Percentiles rank a stretch among this genome's conserved stretches.
Conservation (phyloP, 2,113 vertebrate species). For the Gallinago jamesoni region DNA sequence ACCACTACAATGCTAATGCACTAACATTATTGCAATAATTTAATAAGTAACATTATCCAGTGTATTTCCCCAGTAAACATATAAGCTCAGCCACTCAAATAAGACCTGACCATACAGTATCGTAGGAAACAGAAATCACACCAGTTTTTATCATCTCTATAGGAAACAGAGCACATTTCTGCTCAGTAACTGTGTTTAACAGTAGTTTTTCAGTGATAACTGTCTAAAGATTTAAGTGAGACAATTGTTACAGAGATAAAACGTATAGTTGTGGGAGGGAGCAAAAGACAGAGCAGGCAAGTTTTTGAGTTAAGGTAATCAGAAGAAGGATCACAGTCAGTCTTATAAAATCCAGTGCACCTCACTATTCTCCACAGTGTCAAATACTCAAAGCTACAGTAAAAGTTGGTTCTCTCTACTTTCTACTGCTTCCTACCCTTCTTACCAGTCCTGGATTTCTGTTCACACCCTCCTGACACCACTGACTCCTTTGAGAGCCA, state of each 20-base stretch:
- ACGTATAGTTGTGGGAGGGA: not conserved
- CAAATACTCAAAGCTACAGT: not conserved
- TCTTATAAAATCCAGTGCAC: not conserved
- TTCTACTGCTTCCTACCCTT: not conserved
- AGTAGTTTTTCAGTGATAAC: not conserved
- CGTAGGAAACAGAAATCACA: not conserved
- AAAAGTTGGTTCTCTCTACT: not conserved
- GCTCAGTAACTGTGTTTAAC: not conserved
- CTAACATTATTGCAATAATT: not conserved
- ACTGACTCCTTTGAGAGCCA: not conserved
- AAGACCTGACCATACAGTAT: not conserved
- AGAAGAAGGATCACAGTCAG: not conserved
- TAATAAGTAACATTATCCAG: not conserved
- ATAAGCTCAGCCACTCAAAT: not conserved
- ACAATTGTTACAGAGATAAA: not conserved
- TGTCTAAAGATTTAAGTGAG: not conserved
- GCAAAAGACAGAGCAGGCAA: not conserved
- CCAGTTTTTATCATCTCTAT: not conserved
- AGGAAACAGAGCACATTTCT: not conserved
- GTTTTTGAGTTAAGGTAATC: not conserved
- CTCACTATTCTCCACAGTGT: not conserved
- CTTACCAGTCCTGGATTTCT: not conserved
- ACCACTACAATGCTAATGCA: not conserved
- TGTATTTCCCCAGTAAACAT: not conserved
- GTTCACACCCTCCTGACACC: not conserved